Base-by-base conservation (phyloP, 2,113 vertebrate genomes). In the human (Homo sapiens) region DNA sequence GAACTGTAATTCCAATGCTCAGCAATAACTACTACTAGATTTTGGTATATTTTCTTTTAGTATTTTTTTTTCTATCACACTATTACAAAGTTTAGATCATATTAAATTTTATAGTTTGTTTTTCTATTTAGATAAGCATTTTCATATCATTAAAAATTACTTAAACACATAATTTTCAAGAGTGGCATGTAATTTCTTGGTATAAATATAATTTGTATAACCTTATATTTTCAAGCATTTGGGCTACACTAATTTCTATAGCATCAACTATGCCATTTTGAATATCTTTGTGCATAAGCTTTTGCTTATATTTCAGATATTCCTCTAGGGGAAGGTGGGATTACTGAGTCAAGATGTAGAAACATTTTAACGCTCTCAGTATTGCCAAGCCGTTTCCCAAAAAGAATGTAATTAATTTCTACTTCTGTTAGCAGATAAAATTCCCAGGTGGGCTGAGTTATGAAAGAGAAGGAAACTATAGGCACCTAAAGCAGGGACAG, bases 91-190 rank as follows among this genome's bases (percentile, higher is more conserved):
- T 82, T 95, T 93, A 83, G 40, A 23, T 43, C 30, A 43, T 57
- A 97, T 57, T 78, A 82, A 82, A 6, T 97, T 83, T 43, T 57
- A 55, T 6, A 64, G 61, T 61, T 76, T 45, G 20, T 81, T 76
- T 76, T 76, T 81, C 30, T 55, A 76, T 43, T 78, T 78, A 73
- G 48, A 35, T 43, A 64, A 83, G 18, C 10, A 57, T 93, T 43
- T 96, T 81, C 35, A 40, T 73, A 84, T 82, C 38, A 70, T 52
- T 80, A 64, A 6, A 35, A 64, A 85, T 93, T 75, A 86, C 57
- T 95, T 93, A 93, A 93, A 76, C 30, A 93, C 13, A 23, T 16
- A 7, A 88, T 82, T 84, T 93, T 72, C 23, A 93, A 43, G 81
- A 86, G 38, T 23, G 64, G 25, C 55, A 38, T 57, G 57, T 17